Evolutionary conservation across 2,113 vertebrate species (phyloP).

Genomic region (Argyrosomus japonicus): DNA sequence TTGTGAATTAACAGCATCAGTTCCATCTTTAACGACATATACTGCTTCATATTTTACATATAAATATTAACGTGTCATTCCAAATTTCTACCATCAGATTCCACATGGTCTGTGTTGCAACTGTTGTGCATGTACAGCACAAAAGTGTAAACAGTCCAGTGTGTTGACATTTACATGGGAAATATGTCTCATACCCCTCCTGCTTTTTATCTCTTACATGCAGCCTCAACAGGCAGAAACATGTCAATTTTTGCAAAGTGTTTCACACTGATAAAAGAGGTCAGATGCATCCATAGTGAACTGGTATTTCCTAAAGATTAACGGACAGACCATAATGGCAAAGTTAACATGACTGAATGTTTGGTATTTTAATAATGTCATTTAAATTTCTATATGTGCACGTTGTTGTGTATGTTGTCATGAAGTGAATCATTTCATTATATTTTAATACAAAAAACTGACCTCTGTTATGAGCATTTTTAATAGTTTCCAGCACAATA

Average conservation of each 20-base stretch:
- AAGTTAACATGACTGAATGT: background rate
- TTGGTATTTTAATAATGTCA: background rate
- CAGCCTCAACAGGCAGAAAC: background rate
- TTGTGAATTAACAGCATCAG: background rate
- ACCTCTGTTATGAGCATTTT: background rate
- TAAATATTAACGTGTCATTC: background rate
- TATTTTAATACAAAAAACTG: conserved; percentile 32
- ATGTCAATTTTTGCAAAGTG: background rate
- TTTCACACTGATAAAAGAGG: background rate
- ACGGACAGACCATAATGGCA: background rate
- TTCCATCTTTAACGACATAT: background rate
- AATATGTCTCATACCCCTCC: background rate
- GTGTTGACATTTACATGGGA: background rate
- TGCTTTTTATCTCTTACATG: background rate
- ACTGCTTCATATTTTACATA: background rate
- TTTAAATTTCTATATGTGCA: background rate
- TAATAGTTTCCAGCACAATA: too few relatives aligned
- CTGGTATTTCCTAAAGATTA: background rate
- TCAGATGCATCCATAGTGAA: background rate
- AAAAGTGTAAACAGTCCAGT: background rate
- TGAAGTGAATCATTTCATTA: conserved; percentile 30
- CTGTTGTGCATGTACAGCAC: background rate
- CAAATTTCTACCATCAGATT: background rate
- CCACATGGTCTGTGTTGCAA: background rate
- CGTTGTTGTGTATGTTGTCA: background rate